phyloP scores from a whole-genome alignment of 2,797 vertebrate genomes.

The Crocodylus rhombifer region DNA sequence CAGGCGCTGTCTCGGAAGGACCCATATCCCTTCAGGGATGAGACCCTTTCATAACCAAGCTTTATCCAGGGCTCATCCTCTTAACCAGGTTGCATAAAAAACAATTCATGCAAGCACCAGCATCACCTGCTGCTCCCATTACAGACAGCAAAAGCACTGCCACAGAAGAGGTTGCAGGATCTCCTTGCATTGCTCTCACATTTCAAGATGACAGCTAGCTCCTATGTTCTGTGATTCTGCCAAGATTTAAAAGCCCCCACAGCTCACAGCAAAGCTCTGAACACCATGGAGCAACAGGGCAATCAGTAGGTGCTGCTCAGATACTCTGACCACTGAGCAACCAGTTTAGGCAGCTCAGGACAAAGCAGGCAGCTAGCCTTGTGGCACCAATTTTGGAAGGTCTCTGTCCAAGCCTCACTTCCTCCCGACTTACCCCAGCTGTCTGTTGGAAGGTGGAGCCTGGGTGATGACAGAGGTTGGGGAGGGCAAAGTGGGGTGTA shows the following conservation, averaged over 20 bases:
- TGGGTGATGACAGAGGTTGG: slow-evolving; percentile 98
- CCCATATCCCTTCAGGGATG: background rate
- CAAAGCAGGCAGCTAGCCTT: background rate
- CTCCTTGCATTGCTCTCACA: background rate
- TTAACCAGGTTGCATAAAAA: background rate
- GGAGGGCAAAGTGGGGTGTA: slow-evolving; percentile 95
- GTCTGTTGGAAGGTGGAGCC: slow-evolving; percentile 94
- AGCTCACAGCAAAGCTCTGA: background rate
- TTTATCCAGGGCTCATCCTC: background rate
- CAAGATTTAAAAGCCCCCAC: too few relatives aligned
- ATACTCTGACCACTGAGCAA: background rate
- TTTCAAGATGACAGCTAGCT: background rate
- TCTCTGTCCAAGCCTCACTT: fast-evolving
- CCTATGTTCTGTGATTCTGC: background rate
- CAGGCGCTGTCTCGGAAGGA: background rate
- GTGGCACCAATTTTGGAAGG: background rate
- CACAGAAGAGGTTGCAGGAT: background rate
- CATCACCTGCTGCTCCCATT: background rate
- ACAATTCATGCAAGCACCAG: background rate
- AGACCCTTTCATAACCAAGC: background rate
- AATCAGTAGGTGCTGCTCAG: background rate
- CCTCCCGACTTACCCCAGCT: slow-evolving; percentile 87
- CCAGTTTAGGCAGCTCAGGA: background rate
- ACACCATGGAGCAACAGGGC: background rate
- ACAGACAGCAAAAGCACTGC: background rate